phyloP scores from a whole-genome alignment of 2,113 vertebrate species.

The Centropus bengalensis region DNA sequence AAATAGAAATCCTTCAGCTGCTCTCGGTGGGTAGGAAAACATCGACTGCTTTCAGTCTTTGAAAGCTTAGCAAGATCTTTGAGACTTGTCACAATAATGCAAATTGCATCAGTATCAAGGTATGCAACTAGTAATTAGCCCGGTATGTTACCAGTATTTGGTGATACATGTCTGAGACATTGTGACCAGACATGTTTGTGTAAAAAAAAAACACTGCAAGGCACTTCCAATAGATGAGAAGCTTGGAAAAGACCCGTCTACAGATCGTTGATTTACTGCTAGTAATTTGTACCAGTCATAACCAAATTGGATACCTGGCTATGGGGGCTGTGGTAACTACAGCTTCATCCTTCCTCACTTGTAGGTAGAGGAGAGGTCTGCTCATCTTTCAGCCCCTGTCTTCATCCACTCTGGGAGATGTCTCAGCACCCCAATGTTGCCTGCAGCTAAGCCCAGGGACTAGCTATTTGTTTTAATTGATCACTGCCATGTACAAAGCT shows the following conservation, averaged over 20 bases:
- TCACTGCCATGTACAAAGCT: background rate
- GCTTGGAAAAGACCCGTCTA: background rate
- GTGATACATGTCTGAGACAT: background rate
- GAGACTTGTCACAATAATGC: background rate
- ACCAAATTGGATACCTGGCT: background rate
- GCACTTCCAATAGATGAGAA: background rate
- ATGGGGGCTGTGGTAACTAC: accelerated
- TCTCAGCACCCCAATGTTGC: background rate
- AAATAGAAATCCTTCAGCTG: background rate
- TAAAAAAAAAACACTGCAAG: background rate
- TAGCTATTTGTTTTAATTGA: background rate
- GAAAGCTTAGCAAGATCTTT: background rate
- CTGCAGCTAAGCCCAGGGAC: background rate
- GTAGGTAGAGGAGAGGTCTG: background rate
- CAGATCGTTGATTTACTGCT: background rate
- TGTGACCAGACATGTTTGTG: background rate
- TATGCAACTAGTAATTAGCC: background rate
- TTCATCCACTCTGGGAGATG: background rate
- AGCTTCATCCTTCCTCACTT: background rate
- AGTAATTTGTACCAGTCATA: background rate
- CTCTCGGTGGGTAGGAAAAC: background rate
- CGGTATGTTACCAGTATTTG: background rate
- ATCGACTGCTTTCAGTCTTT: background rate
- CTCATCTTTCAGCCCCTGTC: background rate
- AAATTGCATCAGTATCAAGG: background rate